Base-by-base conservation (phyloP, 1,140 invertebrate species). In the Drosophila repleta region DNA sequence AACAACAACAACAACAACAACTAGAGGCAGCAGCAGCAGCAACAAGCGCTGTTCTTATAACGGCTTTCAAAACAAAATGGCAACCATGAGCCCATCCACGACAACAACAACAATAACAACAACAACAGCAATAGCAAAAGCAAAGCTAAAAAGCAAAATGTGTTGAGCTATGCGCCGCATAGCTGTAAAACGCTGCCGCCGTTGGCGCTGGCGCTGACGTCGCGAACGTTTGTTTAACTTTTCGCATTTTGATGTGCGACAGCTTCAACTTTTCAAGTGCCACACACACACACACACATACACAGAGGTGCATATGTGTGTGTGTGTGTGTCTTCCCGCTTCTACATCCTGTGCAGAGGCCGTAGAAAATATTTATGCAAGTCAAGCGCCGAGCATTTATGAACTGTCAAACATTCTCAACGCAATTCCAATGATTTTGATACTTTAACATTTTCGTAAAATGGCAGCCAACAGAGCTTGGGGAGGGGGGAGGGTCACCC, bases 401-500 rank as follows among this genome's bases (percentile, higher is more conserved):
- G 87, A 90, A 90, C 87, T 90, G 87, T 90, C 87, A 90, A 90
- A 90, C 87, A 90, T 87, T 90, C 87, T 90, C 87, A 90, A 83
- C 87, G 87, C 87, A 90, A 90, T 90, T 90, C 76, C 87, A 90
- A 90, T 90, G 87, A 90, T 90, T 90, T 90, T 90, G 87, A 90
- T 90, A 90, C 87, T 90, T 90, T 87, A 90, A 90, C 87, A 90
- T 90, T 90, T 90, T 90, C 78, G 76, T 75, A 90, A 90, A 87
- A 88, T 88, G 83, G 68, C 84, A 76, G 73, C 76, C 79, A 79
- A 76, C 73, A 73, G 65, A 43, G 46, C 4, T 2, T 41, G 39
- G 21, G 49, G n/a, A 7, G 46, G 39, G 20, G 29, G 32, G 6
- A 29, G 17, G 8, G 21, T 29, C n/a, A 29, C 48, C 41, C 39